phyloP scores from a whole-genome alignment of 1,140 invertebrate genomes.

The Rhysida immarginata region DNA sequence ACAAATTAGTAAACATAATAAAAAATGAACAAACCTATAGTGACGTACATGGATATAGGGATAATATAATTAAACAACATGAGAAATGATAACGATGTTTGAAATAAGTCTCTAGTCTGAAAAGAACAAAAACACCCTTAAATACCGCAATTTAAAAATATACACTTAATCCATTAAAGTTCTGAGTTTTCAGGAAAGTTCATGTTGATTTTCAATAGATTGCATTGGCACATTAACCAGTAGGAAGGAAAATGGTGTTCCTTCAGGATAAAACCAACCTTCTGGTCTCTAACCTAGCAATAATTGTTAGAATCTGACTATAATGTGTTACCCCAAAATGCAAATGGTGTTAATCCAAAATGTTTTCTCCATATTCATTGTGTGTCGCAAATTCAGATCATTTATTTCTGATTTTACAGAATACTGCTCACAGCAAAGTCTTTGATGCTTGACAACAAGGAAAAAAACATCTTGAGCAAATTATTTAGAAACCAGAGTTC shows the following conservation, averaged over 20 bases:
- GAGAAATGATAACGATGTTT: slow-evolving; percentile 38
- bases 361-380: too few species aligned
- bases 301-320: too few species aligned
- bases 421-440: too few species aligned
- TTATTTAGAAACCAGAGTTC: too few species aligned
- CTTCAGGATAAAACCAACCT: background rate
- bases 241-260: background rate
- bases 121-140: slow-evolving; percentile 15
- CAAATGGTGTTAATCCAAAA: too few species aligned
- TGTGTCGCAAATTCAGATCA: too few species aligned
- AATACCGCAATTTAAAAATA: slow-evolving; percentile 1
- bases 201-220: background rate
- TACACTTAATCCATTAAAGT: background rate
- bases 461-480: too few species aligned
- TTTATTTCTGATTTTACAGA: too few species aligned
- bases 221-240: background rate
- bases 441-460: too few species aligned
- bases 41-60: slow-evolving; percentile 52
- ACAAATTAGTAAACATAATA: too few species aligned
- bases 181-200: background rate
- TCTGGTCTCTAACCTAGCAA: too few species aligned
- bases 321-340: too few species aligned
- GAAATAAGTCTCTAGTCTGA: slow-evolving; percentile 23
- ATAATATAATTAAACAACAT: slow-evolving; percentile 50
- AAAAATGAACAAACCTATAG: slow-evolving; percentile 37